Conservation (phyloP, 2,797 vertebrate species). For the Sebastes flavidus region DNA sequence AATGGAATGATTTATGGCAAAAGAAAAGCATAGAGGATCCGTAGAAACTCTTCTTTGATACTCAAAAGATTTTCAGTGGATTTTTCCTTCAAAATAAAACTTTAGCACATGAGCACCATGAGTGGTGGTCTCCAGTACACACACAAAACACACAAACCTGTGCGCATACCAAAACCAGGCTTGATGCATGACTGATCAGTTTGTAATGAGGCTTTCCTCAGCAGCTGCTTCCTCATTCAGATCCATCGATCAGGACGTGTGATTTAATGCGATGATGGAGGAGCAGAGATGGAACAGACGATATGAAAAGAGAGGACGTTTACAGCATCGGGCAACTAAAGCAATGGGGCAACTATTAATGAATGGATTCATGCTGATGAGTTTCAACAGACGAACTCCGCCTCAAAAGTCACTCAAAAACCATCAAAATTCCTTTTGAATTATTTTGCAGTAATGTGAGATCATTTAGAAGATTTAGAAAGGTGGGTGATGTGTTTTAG, state of each 20-base stretch:
- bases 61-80: background rate
- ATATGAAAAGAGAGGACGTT: background rate
- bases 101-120: no score
- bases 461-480: background rate
- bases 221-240: constrained; percentile 2
- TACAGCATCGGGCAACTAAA: background rate
- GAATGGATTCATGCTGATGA: background rate
- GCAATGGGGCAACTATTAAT: background rate
- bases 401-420: background rate
- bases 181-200: background rate
- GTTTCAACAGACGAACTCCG: background rate
- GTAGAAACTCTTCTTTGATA: background rate
- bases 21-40: background rate
- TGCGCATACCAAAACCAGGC: background rate
- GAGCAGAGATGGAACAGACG: background rate
- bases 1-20: background rate
- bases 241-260: background rate
- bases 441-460: background rate
- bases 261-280: background rate
- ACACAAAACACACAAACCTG: background rate
- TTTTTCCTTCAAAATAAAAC: background rate
- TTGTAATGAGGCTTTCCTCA: background rate
- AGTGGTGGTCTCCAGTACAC: background rate
- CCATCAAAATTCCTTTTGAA: background rate
- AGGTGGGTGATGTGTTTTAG: background rate